phyloP scores from a whole-genome alignment of 2,113 vertebrate genomes.

The Elephantulus edwardii region DNA sequence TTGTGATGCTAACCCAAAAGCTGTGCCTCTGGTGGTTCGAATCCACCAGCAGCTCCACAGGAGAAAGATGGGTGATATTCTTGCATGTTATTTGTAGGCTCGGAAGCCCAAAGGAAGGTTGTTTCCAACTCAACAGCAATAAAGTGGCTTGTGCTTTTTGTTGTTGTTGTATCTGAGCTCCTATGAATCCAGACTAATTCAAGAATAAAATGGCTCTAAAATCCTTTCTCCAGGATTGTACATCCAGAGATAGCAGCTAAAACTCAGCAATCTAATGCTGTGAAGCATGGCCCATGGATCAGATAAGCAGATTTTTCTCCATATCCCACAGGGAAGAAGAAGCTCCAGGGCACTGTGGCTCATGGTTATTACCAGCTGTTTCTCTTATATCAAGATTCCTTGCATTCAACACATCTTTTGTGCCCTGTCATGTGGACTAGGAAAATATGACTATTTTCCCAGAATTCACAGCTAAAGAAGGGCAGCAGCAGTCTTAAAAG shows the following conservation, averaged over 20 bases:
- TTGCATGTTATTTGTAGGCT: no score
- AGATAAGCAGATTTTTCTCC: conserved; percentile 55
- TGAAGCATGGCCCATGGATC: background rate
- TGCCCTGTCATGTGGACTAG: conserved; percentile 69
- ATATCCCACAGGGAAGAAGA: background rate
- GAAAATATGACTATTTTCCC: conserved; percentile 55
- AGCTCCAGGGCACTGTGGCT: background rate
- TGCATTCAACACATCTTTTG: conserved; percentile 15
- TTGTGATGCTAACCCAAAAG: no score
- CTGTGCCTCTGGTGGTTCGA: no score
- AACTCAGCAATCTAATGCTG: conserved; percentile 47
- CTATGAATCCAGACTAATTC: conserved; percentile 28
- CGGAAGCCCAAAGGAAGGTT: no score
- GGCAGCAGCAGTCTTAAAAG: conserved; percentile 76
- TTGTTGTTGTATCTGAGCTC: conserved; percentile 39
- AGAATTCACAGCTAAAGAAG: conserved; percentile 76
- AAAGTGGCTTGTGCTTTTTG: no score
- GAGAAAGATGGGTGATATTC: no score
- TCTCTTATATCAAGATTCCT: background rate
- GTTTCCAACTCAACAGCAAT: no score
- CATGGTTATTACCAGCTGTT: background rate
- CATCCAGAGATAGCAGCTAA: background rate
- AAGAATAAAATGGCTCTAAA: conserved; percentile 10
- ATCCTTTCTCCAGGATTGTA: background rate
- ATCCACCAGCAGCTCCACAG: no score